Evolutionary conservation across 2,888 invertebrate species (phyloP).

Genomic region (Heliconius charithonia): DNA sequence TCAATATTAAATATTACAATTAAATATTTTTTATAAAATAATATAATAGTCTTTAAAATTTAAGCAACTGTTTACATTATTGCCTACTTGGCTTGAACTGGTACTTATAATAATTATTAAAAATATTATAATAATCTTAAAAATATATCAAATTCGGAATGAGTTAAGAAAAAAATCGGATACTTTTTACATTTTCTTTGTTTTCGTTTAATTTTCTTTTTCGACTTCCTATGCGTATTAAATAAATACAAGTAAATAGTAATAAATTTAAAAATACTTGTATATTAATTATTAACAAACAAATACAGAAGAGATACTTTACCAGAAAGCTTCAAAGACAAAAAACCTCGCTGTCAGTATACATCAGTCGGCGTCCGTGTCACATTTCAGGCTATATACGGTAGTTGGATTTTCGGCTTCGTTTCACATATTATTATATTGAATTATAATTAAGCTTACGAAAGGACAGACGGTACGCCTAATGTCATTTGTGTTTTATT

Average conservation of each 20-base stretch:
- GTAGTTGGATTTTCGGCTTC: slow-evolving; percentile 49
- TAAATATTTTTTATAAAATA: not conserved
- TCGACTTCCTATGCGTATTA: too few relatives aligned
- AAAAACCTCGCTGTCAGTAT: slow-evolving; percentile 8
- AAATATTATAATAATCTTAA: not conserved
- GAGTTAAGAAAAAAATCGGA: too few relatives aligned
- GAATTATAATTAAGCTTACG: slow-evolving; percentile 43
- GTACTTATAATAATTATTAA: not conserved
- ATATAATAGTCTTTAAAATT: not conserved
- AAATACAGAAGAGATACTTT: not conserved
- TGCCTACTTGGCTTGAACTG: not conserved
- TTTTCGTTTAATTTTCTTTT: too few relatives aligned
- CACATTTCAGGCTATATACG: slow-evolving; percentile 42
- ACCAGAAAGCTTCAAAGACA: slow-evolving; percentile 3
- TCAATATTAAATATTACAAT: not conserved
- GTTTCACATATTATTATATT: slow-evolving; percentile 47
- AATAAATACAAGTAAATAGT: not conserved
- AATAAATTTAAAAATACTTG: not conserved
- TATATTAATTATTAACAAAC: not conserved
- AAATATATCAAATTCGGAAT: too few relatives aligned
- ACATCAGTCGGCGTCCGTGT: slow-evolving; percentile 34
- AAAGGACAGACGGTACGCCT: slow-evolving; percentile 38
- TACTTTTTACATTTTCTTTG: too few relatives aligned
- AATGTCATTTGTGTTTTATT: slow-evolving; percentile 32
- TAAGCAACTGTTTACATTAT: not conserved